Percentiles rank a stretch among this genome's conserved stretches.
These are phyloP conservation scores for Lysandra coridon DNA, from an alignment of 2,888 invertebrate genomes.

Conservation along the genomic window DNA sequence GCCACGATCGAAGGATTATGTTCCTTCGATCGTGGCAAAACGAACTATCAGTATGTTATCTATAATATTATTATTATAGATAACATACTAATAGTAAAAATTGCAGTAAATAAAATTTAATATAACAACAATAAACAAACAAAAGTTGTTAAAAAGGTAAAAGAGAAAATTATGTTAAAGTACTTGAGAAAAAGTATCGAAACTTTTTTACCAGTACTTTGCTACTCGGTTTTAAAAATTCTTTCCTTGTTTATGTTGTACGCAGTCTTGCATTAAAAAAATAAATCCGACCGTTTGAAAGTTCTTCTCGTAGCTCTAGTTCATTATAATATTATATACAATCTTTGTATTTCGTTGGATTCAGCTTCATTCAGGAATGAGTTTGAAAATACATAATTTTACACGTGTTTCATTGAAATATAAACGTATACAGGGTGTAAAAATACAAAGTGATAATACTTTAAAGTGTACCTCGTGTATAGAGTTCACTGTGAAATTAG, in stretches of 20 bases:
- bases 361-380: not conserved
- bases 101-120: not conserved
- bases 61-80: too few species aligned
- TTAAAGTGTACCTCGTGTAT: too few species aligned
- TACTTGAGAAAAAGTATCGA: not conserved
- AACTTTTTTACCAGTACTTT: not conserved
- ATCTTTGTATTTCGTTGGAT: not conserved
- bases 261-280: not conserved
- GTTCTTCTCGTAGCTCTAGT: not conserved
- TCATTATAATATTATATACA: not conserved
- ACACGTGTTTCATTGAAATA: too few species aligned
- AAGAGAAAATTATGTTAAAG: not conserved
- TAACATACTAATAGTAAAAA: too few species aligned
- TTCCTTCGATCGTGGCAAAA: too few species aligned
- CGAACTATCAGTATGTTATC: too few species aligned
- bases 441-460: too few species aligned
- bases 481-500: too few species aligned
- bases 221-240: not conserved
- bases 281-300: not conserved
- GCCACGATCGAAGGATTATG: too few species aligned
- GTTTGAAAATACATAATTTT: not conserved
- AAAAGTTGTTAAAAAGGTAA: not conserved
- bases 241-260: not conserved
- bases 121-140: not conserved
- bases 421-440: too few species aligned